phyloP scores from a whole-genome alignment of 92 coral and sea anemone genomes.

The Porites cylindrica region DNA sequence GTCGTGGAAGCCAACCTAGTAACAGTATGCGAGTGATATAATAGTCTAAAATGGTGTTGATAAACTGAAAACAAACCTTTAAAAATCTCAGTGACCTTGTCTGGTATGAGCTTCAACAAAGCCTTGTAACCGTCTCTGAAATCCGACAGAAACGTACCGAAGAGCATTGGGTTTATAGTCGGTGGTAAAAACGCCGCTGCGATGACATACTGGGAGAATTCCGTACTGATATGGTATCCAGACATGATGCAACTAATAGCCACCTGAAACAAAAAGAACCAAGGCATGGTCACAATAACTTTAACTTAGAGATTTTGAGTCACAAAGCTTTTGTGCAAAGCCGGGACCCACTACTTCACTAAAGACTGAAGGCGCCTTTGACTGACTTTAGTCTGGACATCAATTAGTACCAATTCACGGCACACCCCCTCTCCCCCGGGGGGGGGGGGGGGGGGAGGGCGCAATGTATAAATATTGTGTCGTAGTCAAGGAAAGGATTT shows the following conservation, averaged over 20 bases:
- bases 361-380: no score
- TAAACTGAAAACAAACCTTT: constrained; percentile 24
- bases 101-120: constrained; percentile 9
- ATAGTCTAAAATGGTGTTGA: neutral
- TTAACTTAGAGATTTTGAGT: neutral
- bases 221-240: constrained; percentile 50
- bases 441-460: no score
- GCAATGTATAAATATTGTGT: no score
- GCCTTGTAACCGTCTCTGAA: constrained; percentile 77
- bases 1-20: no score
- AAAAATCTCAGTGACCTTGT: neutral
- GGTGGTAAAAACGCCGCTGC: constrained; percentile 77
- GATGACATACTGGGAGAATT: constrained; percentile 69
- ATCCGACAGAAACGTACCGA: constrained; percentile 61
- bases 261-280: constrained; percentile 52
- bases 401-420: no score
- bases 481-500: no score
- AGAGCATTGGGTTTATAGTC: constrained; percentile 72
- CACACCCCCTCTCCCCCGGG: no score
- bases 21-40: no score
- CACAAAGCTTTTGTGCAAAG: neutral
- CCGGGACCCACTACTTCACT: no score
- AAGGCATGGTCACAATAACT: neutral
- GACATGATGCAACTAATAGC: constrained; percentile 85
- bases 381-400: no score